These are phyloP conservation scores for Pammene fasciana DNA, from an alignment of 2,888 invertebrate genomes.

Conservation along the genomic window DNA sequence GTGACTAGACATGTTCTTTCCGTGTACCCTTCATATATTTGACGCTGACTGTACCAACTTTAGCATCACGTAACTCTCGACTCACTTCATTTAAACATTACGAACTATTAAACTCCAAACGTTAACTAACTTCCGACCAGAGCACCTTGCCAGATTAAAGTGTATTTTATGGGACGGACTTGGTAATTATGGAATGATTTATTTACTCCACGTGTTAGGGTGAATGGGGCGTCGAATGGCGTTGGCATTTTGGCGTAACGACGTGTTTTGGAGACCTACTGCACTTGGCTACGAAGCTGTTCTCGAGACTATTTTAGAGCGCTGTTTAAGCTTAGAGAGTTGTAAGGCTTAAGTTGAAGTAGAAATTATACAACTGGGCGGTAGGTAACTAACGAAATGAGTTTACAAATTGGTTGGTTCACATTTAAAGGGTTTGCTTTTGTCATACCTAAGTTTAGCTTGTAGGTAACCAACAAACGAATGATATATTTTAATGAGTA, in stretches of 20 bases:
- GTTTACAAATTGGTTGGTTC: no score
- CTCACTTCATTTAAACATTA: conserved; percentile 56
- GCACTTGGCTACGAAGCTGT: background rate
- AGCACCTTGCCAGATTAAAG: conserved; percentile 27
- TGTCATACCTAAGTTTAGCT: no score
- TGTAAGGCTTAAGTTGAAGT: no score
- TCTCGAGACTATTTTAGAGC: background rate
- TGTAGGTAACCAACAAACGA: no score
- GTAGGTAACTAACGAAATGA: no score
- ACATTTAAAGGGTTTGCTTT: no score
- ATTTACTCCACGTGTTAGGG: conserved; percentile 33
- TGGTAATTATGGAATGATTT: conserved; percentile 29
- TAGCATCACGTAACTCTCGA: background rate
- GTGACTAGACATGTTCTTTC: no score
- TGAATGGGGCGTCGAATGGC: conserved; percentile 26
- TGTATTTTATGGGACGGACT: conserved; percentile 26
- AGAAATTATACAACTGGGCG: no score
- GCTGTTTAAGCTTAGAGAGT: no score
- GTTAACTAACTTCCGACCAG: conserved; percentile 47
- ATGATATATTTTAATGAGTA: no score
- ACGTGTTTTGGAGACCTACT: conserved; percentile 2
- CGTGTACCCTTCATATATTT: no score
- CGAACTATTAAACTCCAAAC: conserved; percentile 55
- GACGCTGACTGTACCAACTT: no score
- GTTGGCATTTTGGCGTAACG: conserved; percentile 9